Percentiles rank a stretch among this genome's conserved stretches.
Conservation (phyloP, 2,113 vertebrate genomes). For the Alligator mississippiensis region DNA sequence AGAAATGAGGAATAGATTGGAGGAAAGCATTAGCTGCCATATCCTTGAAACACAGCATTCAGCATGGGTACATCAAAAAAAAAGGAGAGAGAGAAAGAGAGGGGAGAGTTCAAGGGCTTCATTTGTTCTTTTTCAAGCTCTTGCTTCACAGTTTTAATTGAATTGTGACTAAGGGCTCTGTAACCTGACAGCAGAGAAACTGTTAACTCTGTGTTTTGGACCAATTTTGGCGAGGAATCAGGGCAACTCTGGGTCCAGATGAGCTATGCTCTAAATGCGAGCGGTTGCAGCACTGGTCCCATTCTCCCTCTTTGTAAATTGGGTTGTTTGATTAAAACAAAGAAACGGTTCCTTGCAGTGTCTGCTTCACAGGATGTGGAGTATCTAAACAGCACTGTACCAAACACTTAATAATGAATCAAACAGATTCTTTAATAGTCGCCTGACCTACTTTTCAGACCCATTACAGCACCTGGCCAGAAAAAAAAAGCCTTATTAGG, state of each 20-base stretch:
- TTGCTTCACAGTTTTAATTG: neutral
- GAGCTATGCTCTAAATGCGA: neutral
- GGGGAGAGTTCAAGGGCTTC: neutral
- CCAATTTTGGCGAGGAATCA: rapidly evolving
- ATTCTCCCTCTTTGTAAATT: neutral
- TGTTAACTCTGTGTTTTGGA: rapidly evolving
- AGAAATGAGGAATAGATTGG: neutral
- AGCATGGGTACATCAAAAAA: neutral
- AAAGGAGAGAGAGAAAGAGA: neutral
- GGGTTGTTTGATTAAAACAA: neutral
- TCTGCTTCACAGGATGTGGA: neutral
- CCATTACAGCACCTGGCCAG: neutral
- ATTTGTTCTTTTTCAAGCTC: neutral
- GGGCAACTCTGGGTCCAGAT: neutral
- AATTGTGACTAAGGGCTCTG: neutral
- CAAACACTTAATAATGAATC: neutral
- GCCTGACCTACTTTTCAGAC: constrained; percentile 32
- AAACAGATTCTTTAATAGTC: neutral
- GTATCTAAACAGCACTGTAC: neutral
- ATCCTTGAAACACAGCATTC: neutral
- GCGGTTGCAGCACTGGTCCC: rapidly evolving
- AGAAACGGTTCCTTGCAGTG: neutral
- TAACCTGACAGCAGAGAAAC: rapidly evolving
- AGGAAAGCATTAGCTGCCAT: neutral
- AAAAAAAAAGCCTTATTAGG: neutral